Evolutionary conservation across 2,797 vertebrate genomes (phyloP), one percentile per base, ranked within the genome.

Genomic region (Gymnodraco acuticeps): DNA sequence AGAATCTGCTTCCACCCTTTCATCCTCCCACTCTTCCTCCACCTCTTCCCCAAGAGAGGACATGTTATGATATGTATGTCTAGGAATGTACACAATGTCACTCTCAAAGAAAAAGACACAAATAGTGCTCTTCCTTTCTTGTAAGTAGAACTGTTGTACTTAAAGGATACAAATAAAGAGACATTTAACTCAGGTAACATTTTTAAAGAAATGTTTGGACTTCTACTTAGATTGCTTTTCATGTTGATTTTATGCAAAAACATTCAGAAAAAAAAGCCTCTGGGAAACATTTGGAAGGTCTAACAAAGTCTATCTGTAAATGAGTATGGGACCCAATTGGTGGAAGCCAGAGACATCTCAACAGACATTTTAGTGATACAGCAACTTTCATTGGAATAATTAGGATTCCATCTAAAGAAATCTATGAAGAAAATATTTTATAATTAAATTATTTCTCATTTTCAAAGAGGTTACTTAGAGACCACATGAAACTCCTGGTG

Each of bases 21-120:
- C 42, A 76, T 86, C 88, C 75, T 64, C 80, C 73, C 75, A 76
- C 83, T 27, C 27, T 27, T 66, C 69, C 56, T 75, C 60, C 66
- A 67, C 75, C 51, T 47, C 59, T 8, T 69, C 59, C 38, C 13
- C 76, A 4, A 0, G 51, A 79, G 64, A 68, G 61, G 80, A 70
- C 56, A 66, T 65, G 66, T 83, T 65, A 69, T 80, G 75, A 75
- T 38, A 38, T 77, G 73, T 64, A 64, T 70, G 73, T 71, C 27
- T 54, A 38, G 63, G 47, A 77, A 80, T 43, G 31, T 31, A 47
- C 41, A 78, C 45, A 70, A 64, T 54, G 68, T 66, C 83, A 65
- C 50, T 50, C 27, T 16, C 31, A 68, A 67, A 60, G 59, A 64
- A 62, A 53, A 65, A 2, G 52, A 74, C 70, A 75, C 67, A 48